Evolutionary conservation across 2,888 invertebrate genomes (phyloP).

Genomic region (Ethmia dodecea): DNA sequence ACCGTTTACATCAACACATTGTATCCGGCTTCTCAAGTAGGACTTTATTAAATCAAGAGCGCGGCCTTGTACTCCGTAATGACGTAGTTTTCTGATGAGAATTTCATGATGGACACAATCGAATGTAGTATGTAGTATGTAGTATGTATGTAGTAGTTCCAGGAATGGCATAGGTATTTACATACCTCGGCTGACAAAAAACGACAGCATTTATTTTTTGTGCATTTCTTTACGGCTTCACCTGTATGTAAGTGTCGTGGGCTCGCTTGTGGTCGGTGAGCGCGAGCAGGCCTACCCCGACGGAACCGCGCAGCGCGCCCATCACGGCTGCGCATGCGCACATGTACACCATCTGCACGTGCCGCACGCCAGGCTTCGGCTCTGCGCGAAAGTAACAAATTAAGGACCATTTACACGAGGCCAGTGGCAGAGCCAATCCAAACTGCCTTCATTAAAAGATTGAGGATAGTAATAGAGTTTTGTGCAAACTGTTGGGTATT

Average conservation of each 20-base stretch:
- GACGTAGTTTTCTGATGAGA: background rate
- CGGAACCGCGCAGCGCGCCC: conserved; percentile 71
- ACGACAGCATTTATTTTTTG: background rate
- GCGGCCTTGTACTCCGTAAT: background rate
- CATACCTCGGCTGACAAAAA: background rate
- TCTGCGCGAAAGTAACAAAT: no score
- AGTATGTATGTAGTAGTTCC: background rate
- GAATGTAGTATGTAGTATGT: background rate
- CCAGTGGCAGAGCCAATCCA: no score
- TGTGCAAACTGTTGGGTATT: background rate
- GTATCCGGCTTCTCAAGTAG: no score
- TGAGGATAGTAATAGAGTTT: background rate
- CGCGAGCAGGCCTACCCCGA: conserved; percentile 73
- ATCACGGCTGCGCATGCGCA: conserved; percentile 64
- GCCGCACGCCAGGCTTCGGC: conserved; percentile 66
- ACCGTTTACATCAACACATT: no score
- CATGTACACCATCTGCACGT: conserved; percentile 74
- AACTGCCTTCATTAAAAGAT: background rate
- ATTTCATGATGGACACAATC: background rate
- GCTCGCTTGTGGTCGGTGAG: conserved; percentile 48
- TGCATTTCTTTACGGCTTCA: conserved; percentile 15
- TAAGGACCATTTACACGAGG: no score
- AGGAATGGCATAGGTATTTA: background rate
- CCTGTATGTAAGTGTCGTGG: conserved; percentile 51
- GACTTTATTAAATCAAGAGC: no score